phyloP scores from a whole-genome alignment of 2,113 vertebrate species.

The Castor canadensis region DNA sequence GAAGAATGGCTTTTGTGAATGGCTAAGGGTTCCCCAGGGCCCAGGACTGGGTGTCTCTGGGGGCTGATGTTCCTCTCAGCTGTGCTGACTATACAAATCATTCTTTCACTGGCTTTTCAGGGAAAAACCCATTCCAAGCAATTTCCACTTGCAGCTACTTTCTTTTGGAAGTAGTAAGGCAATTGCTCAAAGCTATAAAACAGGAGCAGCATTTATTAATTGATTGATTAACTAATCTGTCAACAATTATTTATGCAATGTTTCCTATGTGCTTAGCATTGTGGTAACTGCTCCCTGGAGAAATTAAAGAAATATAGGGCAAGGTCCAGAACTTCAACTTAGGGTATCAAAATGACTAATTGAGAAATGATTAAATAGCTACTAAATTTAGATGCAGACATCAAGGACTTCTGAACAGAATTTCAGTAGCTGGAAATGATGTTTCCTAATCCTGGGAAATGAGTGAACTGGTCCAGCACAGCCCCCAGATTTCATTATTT shows the following conservation, averaged over 20 bases:
- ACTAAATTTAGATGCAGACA: slow-evolving; percentile 35
- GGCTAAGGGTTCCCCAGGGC: background rate
- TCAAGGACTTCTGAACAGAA: background rate
- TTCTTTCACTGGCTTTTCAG: background rate
- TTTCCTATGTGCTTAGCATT: slow-evolving; percentile 37
- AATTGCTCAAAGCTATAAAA: slow-evolving; percentile 30
- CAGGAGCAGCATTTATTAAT: slow-evolving; percentile 62
- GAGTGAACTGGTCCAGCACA: background rate
- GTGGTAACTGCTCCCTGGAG: slow-evolving; percentile 28
- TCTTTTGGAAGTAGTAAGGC: slow-evolving; percentile 24
- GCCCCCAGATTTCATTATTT: background rate
- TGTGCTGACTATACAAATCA: background rate
- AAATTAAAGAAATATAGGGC: slow-evolving; percentile 53
- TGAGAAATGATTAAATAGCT: slow-evolving; percentile 38
- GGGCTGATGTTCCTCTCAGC: background rate
- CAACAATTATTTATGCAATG: slow-evolving; percentile 40
- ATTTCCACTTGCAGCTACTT: slow-evolving; percentile 30
- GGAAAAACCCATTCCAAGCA: background rate
- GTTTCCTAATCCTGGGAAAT: background rate
- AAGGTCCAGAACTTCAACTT: background rate
- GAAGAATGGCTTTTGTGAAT: background rate
- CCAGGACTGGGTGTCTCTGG: background rate
- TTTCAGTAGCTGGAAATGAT: background rate
- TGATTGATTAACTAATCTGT: slow-evolving; percentile 62
- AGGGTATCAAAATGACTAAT: slow-evolving; percentile 2